phyloP scores from a whole-genome alignment of 2,888 invertebrate species.

The Drosophila austrosaltans region DNA sequence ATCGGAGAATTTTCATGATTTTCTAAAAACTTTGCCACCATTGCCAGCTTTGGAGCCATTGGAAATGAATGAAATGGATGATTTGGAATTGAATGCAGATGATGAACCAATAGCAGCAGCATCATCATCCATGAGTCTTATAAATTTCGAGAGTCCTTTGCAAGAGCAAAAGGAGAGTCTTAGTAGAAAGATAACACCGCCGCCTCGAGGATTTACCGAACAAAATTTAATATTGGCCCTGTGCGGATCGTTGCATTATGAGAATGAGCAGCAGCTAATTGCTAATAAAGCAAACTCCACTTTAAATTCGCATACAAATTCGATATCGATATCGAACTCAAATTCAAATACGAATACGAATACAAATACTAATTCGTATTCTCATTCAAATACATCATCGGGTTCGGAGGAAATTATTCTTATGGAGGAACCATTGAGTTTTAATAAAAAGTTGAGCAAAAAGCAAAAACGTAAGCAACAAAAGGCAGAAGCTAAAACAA shows the following conservation, averaged over 20 bases:
- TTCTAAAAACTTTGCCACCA: slow-evolving; percentile 53
- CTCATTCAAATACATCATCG: slow-evolving; percentile 68
- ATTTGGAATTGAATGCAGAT: neutral
- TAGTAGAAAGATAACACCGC: slow-evolving; percentile 66
- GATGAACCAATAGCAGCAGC: neutral
- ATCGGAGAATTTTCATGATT: slow-evolving; percentile 62
- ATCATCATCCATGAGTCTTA: slow-evolving; percentile 66
- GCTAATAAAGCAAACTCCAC: neutral
- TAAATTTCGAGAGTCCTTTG: slow-evolving; percentile 82
- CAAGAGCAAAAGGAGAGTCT: slow-evolving; percentile 67
- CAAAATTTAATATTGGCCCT: slow-evolving; percentile 82
- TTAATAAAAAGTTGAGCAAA: slow-evolving; percentile 71
- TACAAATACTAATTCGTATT: slow-evolving; percentile 3
- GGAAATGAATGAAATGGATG: slow-evolving; percentile 50
- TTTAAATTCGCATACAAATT: neutral
- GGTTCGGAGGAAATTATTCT: slow-evolving; percentile 73
- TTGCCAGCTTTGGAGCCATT: slow-evolving; percentile 56
- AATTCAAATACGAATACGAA: slow-evolving; percentile 1
- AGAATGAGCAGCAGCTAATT: slow-evolving; percentile 66
- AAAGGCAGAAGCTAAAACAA: slow-evolving; percentile 21
- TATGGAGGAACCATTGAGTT: slow-evolving; percentile 54
- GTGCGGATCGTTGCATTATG: slow-evolving; percentile 82
- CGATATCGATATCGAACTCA: neutral
- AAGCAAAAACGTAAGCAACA: slow-evolving; percentile 76
- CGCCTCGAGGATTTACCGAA: slow-evolving; percentile 75